These are phyloP conservation scores for Limnodromus scolopaceus DNA, from an alignment of 2,797 vertebrate species.

Conservation along the genomic window DNA sequence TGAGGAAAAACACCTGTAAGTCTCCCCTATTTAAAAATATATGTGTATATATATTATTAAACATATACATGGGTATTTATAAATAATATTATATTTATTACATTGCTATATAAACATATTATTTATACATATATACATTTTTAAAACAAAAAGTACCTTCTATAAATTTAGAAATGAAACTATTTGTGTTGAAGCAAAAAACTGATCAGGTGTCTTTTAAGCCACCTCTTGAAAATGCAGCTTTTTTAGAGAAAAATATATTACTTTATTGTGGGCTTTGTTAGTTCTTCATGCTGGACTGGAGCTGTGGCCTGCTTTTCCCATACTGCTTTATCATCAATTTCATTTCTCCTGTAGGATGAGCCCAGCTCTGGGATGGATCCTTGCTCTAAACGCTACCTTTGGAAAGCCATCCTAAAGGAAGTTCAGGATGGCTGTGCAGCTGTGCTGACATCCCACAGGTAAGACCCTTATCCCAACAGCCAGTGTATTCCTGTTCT, in stretches of 20 bases:
- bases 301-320: not conserved
- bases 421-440: slow-evolving; percentile 75
- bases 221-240: not conserved
- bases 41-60: not conserved
- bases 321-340: fast-evolving
- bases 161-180: not conserved
- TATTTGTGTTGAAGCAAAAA: not conserved
- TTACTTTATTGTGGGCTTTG: not conserved
- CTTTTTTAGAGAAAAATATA: not conserved
- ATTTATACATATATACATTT: no score
- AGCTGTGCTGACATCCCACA: slow-evolving; percentile 78
- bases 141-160: not conserved
- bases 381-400: slow-evolving; percentile 75
- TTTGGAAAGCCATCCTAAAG: slow-evolving; percentile 73
- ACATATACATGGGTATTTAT: not conserved
- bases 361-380: slow-evolving; percentile 83
- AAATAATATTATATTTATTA: not conserved
- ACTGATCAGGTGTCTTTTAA: not conserved
- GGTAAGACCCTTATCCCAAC: slow-evolving; percentile 33
- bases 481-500: not conserved
- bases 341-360: slow-evolving; percentile 56
- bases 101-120: not conserved
- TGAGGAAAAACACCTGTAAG: not conserved
- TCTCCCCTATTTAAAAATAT: not conserved
- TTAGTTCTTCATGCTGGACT: not conserved